Percentiles rank a stretch among this genome's conserved stretches.
These are phyloP conservation scores for Manduca sexta DNA, from an alignment of 1,140 invertebrate genomes.

Conservation along the genomic window DNA sequence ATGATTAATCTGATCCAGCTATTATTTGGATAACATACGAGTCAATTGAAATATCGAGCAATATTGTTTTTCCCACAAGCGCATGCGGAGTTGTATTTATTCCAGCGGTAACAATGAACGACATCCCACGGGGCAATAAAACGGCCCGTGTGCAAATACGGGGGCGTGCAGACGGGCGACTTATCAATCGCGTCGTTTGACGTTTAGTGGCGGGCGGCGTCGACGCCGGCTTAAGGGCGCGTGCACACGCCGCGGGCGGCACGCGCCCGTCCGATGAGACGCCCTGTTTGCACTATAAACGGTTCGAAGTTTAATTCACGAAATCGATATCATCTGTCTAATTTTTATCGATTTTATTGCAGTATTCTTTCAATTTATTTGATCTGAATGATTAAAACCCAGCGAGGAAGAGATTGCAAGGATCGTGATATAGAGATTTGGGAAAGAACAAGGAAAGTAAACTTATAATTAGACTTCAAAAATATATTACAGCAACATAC, in stretches of 20 bases:
- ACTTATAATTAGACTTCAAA: too few species aligned
- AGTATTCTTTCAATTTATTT: too few species aligned
- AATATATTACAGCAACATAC: too few species aligned
- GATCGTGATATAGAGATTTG: too few species aligned
- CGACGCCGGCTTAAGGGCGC: slow-evolving; percentile 35
- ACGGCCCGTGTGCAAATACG: slow-evolving; percentile 39
- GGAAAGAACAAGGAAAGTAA: too few species aligned
- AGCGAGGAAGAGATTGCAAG: too few species aligned
- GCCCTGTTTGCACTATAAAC: slow-evolving; percentile 1
- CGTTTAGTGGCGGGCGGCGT: slow-evolving; percentile 45
- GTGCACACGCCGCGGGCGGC: slow-evolving; percentile 28
- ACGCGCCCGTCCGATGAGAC: slow-evolving; percentile 12
- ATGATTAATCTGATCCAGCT: too few species aligned
- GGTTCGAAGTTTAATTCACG: too few species aligned
- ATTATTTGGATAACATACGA: too few species aligned
- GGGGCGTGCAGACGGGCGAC: slow-evolving; percentile 26
- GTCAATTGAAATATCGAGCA: slow-evolving; percentile 8
- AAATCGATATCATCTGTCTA: too few species aligned
- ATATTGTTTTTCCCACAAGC: slow-evolving; percentile 46
- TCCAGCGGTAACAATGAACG: slow-evolving; percentile 31
- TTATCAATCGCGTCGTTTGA: slow-evolving; percentile 50
- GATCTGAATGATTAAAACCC: too few species aligned
- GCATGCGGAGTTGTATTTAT: slow-evolving; percentile 28
- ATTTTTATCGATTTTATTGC: too few species aligned
- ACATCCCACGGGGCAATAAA: slow-evolving; percentile 54